phyloP scores from a whole-genome alignment of 2,113 vertebrate genomes.

The Phocoena phocoena region DNA sequence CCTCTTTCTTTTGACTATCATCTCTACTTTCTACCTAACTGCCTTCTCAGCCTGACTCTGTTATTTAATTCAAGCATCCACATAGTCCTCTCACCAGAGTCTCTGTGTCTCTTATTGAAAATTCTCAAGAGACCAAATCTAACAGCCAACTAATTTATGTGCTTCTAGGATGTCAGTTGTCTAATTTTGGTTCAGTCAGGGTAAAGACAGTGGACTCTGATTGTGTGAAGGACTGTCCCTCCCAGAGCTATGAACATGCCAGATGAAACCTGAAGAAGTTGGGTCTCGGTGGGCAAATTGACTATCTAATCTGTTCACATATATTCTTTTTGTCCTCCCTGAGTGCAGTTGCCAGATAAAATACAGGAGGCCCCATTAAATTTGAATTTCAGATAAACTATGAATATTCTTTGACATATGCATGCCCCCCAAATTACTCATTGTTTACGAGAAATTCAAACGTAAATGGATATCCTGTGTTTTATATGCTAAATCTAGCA shows the following conservation, averaged over 20 bases:
- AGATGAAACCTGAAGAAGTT: not conserved
- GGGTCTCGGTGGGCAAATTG: not conserved
- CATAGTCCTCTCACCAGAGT: not conserved
- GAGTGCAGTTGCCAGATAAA: not conserved
- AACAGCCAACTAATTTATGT: not conserved
- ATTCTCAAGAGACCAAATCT: conserved; percentile 7
- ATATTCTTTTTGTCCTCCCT: not conserved
- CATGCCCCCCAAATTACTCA: not conserved
- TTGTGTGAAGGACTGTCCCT: not conserved
- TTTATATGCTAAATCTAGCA: not conserved
- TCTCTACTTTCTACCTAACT: not conserved
- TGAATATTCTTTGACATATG: not conserved
- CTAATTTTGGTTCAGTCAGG: not conserved
- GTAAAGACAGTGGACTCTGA: not conserved
- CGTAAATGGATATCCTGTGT: not conserved
- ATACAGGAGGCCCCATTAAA: not conserved
- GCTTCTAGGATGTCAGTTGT: not conserved
- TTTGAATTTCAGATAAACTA: not conserved
- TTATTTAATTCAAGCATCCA: not conserved
- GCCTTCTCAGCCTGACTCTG: not conserved
- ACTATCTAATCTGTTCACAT: not conserved
- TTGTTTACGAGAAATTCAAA: conserved; percentile 18
- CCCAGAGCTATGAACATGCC: not conserved
- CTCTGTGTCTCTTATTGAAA: not conserved
- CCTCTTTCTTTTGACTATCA: not conserved